Evolutionary conservation across 2,888 invertebrate genomes (phyloP).

Genomic region (Papilio protenor): DNA sequence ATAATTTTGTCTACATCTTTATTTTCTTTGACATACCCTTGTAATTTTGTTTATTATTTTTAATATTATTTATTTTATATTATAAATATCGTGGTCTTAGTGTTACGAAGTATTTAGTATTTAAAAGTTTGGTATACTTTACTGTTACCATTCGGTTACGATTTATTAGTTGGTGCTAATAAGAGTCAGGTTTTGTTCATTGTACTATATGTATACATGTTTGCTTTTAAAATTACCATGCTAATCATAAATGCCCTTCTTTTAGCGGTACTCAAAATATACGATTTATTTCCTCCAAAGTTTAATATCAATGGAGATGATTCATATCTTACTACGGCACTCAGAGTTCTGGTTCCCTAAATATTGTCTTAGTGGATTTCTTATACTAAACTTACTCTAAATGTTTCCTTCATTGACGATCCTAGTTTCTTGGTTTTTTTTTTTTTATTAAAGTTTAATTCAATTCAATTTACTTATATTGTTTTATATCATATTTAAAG

Average conservation of each 20-base stretch:
- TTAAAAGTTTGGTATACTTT: neutral
- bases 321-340: neutral
- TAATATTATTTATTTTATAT: neutral
- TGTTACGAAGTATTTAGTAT: neutral
- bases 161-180: conserved; percentile 34
- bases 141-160: conserved; percentile 11
- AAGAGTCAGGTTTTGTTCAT: conserved; percentile 3
- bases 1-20: neutral
- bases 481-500: too few species aligned
- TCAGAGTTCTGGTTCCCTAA: neutral
- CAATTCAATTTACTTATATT: too few species aligned
- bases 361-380: too few species aligned
- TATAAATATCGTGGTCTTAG: neutral
- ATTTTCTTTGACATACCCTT: neutral
- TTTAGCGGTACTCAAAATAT: neutral
- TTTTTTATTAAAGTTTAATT: too few species aligned
- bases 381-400: too few species aligned
- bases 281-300: neutral
- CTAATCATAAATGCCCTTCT: conserved; percentile 21
- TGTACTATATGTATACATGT: neutral
- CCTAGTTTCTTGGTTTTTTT: too few species aligned
- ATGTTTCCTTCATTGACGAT: too few species aligned
- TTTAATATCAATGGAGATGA: neutral
- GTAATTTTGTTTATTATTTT: neutral
- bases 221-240: conserved; percentile 17